Evolutionary conservation across 2,797 vertebrate species (phyloP).

Genomic region (Platalea minor): DNA sequence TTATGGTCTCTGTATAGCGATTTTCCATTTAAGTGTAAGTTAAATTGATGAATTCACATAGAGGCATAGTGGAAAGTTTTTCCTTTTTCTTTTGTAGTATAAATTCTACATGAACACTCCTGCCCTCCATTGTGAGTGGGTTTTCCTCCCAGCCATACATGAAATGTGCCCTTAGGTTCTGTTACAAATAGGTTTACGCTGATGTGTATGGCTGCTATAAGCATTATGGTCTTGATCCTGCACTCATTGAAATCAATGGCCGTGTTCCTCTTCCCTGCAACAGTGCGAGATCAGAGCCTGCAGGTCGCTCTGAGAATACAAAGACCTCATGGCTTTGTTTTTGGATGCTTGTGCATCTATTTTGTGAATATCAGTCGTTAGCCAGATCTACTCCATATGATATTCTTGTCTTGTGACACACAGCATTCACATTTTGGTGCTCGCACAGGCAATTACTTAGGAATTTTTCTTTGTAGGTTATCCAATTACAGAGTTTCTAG

Average conservation of each 20-base stretch:
- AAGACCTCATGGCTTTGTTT: neutral
- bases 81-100: slow-evolving; percentile 62
- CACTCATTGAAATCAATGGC: slow-evolving; percentile 57
- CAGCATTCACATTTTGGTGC: neutral
- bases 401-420: neutral
- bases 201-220: slow-evolving; percentile 42
- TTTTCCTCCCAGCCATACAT: slow-evolving; percentile 53
- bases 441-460: neutral
- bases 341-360: neutral
- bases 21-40: slow-evolving; percentile 75
- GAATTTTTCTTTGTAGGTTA: neutral
- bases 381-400: no score
- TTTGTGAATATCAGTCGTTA: neutral
- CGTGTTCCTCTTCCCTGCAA: neutral
- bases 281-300: neutral
- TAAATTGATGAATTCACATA: slow-evolving; percentile 75
- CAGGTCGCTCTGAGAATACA: neutral
- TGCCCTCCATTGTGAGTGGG: slow-evolving; percentile 62
- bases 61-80: slow-evolving; percentile 63
- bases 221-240: slow-evolving; percentile 61
- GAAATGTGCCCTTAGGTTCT: slow-evolving; percentile 67
- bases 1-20: slow-evolving; percentile 75
- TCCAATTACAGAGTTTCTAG: neutral
- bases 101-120: slow-evolving; percentile 67
- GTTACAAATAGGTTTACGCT: slow-evolving; percentile 54